Conservation (phyloP, 1,140 invertebrate genomes). For the Eciton burchellii region DNA sequence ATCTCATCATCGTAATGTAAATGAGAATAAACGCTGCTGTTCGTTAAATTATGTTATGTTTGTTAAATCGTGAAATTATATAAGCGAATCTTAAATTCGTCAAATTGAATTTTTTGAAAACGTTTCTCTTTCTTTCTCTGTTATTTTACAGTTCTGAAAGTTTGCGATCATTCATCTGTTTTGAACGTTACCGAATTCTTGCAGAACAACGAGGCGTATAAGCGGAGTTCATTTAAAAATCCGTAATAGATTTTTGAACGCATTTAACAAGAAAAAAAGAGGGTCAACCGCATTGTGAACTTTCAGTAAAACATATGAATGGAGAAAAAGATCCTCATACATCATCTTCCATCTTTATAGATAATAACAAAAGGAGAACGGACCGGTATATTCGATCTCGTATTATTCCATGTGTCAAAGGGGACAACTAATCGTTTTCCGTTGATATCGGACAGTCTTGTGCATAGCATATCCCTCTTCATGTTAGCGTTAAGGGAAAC, state of each 20-base stretch:
- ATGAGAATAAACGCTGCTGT: slow-evolving; percentile 28
- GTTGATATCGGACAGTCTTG: not conserved
- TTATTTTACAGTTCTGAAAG: not conserved
- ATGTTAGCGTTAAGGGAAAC: not conserved
- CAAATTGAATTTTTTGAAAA: slow-evolving; percentile 20
- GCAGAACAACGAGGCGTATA: not conserved
- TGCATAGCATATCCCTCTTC: not conserved
- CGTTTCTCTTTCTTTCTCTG: not conserved
- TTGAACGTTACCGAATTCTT: not conserved
- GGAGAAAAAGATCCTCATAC: not conserved
- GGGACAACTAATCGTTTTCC: slow-evolving; percentile 12
- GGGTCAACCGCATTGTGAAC: not conserved
- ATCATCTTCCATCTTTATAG: not conserved
- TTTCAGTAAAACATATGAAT: not conserved
- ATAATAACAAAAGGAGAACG: not conserved
- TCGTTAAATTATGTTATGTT: no score
- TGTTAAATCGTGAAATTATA: no score
- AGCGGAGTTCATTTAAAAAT: not conserved
- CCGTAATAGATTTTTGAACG: not conserved
- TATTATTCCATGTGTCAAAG: slow-evolving; percentile 2
- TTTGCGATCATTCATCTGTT: not conserved
- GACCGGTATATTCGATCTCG: not conserved
- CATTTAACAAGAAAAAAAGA: not conserved
- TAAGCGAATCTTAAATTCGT: slow-evolving; percentile 2
- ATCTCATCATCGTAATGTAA: slow-evolving; percentile 26